phyloP scores from a whole-genome alignment of 1,140 invertebrate species.

The Drosophila neocordata region DNA sequence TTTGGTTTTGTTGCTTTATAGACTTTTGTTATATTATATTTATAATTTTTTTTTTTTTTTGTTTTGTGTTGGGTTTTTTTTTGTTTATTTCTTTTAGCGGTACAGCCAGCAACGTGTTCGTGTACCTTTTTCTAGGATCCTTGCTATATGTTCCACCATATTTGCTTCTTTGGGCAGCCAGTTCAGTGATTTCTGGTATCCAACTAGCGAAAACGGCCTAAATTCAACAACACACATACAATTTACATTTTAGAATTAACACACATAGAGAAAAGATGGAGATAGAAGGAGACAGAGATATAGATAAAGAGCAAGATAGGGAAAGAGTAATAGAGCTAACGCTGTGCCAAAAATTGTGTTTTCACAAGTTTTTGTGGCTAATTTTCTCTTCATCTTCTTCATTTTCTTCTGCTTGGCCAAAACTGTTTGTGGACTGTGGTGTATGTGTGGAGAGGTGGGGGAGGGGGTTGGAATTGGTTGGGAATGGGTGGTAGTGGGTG shows the following conservation, averaged over 20 bases:
- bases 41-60: conserved; percentile 56
- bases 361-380: not conserved
- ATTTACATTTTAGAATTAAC: conserved; percentile 59
- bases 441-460: not conserved
- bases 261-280: conserved; percentile 4
- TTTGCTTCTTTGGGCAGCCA: conserved; percentile 98
- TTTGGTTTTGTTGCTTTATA: conserved; percentile 52
- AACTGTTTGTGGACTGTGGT: not conserved
- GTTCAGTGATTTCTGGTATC: conserved; percentile 99
- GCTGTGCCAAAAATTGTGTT: conserved; percentile 42
- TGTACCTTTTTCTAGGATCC: conserved; percentile 98
- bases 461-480: not conserved
- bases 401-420: not conserved
- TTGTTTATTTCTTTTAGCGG: conserved; percentile 64
- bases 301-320: conserved; percentile 5
- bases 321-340: not conserved
- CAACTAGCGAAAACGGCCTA: conserved; percentile 99
- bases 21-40: conserved; percentile 52
- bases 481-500: not conserved
- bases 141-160: conserved; percentile 99
- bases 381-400: not conserved
- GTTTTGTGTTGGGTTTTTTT: conserved; percentile 54
- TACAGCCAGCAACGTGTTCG: conserved; percentile 81
- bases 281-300: not conserved
- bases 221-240: conserved; percentile 82